Evolutionary conservation across 2,797 vertebrate species (phyloP), one percentile per base, ranked within the genome.

Genomic region (Xenops minutus): DNA sequence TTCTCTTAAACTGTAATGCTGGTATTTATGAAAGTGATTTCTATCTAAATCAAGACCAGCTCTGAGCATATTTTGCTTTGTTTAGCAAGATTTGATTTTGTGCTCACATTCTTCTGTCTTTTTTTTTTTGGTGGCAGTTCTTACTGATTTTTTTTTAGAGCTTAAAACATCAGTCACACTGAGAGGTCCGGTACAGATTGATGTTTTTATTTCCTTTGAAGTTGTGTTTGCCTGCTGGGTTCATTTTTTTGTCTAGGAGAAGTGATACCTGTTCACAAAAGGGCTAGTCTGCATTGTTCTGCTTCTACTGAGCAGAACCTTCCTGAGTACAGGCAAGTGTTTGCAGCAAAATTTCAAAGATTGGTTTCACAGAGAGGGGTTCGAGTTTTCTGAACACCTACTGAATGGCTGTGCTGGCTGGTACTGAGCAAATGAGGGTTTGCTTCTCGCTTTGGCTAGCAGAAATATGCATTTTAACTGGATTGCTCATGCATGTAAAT

Each of bases 401-500:
- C 37, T 49, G 46, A 71, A 63, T 22, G 58, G 58, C 72, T 93
- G 56, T 89, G 36, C 37, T 64, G 75, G 51, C 64, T 58, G 59
- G 10, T 16, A 49, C 24, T 22, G 61, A 82, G 56, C 80, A 92
- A 52, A 81, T 14, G 43, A 52, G 90, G 52, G 69, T 27, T 63
- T 14, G 59, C 72, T 83, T 26, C 27, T 71, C 3, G 0, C 17
- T 18, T 9, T 80, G 56, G 34, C 51, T 49, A 71, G 52, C 78
- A 67, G 72, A 89, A 93, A 71, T 26, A 24, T 0, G 1, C 69
- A 79, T 92, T 92, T 92, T 84, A 85, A 68, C 58, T 14, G 69
- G 76, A 23, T 69, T 75, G 76, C 89, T 97, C 92, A 93, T 81
- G 92, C 92, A 68, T 89, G 93, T 93, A 91, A 94, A 89, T 88